Base-by-base conservation (phyloP, 1,140 invertebrate genomes). In the Phymorhynchus buccinoides region DNA sequence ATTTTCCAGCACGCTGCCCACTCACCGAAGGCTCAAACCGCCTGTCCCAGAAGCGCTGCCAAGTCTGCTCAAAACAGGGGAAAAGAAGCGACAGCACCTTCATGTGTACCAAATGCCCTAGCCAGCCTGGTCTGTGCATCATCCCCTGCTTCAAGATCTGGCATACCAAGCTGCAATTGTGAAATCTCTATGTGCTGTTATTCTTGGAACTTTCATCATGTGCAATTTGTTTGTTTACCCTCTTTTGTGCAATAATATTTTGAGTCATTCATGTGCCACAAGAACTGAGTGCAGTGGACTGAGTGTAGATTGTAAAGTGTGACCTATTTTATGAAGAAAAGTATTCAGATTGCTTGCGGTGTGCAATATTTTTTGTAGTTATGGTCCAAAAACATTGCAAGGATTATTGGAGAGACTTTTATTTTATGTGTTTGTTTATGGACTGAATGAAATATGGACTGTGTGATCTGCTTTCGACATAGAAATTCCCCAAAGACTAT, bases 151-250 rank as follows among this genome's bases (percentile, higher is more conserved):
- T 66, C 62, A n/a, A 66, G 4, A 30, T 4, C 22, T 66, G n/a
- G 22, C 62, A 66, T n/a, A 66, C 22, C 66, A 39, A 44, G 62
- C 56, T 83, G 86, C 35, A 18, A 9, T 52, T 52, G 12, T 52
- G 48, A 52, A 52, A 18, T 52, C 22, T 52, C 22, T 18, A 2
- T 52, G 4, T 14, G 48, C n/a, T 14, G 12, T 62, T 62, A 22
- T 27, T 27, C 12, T 62, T 14, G 22, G 4, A 22, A 27, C 12
- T 27, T 14, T 27, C 1, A 27, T 27, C 22, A 62, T 27, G 22
- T 6, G 56, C 48, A 52, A 9, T 62, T 18, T 27, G 22, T 27
- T 22, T 22, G 22, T 27, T 27, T 62, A 27, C 0, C n/a, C n/a
- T 9, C 22, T 52, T 52, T 52, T 9, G 0, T 62, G 6, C 1